Base-by-base conservation (phyloP, 2,888 invertebrate genomes). In the Parnassius glacialis region DNA sequence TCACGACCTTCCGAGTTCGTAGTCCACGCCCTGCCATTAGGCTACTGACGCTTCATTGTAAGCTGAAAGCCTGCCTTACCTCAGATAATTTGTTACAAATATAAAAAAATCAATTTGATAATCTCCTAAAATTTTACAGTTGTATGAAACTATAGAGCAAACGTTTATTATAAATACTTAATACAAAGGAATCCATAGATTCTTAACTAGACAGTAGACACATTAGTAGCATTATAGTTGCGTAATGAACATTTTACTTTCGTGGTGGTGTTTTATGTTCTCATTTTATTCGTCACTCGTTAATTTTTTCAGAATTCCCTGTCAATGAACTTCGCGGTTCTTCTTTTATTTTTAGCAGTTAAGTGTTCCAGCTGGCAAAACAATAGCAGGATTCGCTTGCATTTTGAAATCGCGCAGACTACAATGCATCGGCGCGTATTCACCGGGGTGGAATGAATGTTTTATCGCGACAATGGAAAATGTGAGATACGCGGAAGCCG, bases 361-460 rank as follows among this genome's bases (percentile, higher is more conserved):
- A 60, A 60, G 44, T 56, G 44, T 34, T 56, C 44, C 34, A 48
- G 48, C 48, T 41, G 25, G 16, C 13, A 42, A 52, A 57, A 62
- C 53, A 57, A 62, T 41, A 25, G 57, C 48, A 62, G 57, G 57
- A 57, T 43, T 43, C 43, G 61, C 47, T 41, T 57, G 57, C 42
- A 57, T 62, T 62, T 57, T 50, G 11, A 62, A 57, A 57, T 52
- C 47, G 47, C 25, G 43, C 57, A 16, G 48, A 62, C n/a, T n/a
- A n/a, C 53, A 57, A 57, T 57, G 48, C 57, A 62, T 16, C 34
- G 10, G 53, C 62, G 50, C 43, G 12, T 42, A 48, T 20, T 48
- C 57, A 53, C 57, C 43, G 47, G 57, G 43, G 25, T 20, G 62
- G 62, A 62, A 62, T 62, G 53, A 62, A 62, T 53, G 57, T 62